phyloP scores from a whole-genome alignment of 2,888 invertebrate species.

The Mythimna albipuncta region DNA sequence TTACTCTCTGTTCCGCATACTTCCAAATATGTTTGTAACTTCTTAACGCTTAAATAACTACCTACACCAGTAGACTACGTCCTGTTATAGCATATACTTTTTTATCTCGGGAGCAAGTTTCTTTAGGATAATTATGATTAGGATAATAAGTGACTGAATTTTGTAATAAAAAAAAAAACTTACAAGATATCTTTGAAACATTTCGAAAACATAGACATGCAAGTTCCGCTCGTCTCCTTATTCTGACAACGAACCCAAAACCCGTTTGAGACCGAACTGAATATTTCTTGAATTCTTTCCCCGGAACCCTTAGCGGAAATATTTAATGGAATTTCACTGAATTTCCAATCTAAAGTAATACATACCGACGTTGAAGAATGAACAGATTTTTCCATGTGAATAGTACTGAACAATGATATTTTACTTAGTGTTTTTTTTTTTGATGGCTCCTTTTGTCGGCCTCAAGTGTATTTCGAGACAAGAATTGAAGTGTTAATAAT shows the following conservation, averaged over 20 bases:
- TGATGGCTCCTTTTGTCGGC: constrained; percentile 26
- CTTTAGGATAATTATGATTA: no score
- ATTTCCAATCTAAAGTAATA: constrained; percentile 44
- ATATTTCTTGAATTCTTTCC: constrained; percentile 41
- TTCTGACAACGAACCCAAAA: neutral
- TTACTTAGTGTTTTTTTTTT: constrained; percentile 23
- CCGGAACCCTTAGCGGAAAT: constrained; percentile 33
- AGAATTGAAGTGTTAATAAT: constrained; percentile 46
- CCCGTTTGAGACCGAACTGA: neutral
- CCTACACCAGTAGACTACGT: no score
- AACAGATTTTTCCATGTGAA: constrained; percentile 53
- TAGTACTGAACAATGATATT: constrained; percentile 51
- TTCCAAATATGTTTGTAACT: no score
- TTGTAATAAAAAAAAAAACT: no score
- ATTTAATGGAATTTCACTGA: constrained; percentile 53
- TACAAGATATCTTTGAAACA: no score
- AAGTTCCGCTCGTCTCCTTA: neutral
- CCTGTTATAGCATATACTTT: no score
- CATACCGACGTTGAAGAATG: constrained; percentile 15
- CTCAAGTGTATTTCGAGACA: constrained; percentile 28
- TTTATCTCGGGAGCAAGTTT: no score
- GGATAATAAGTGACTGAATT: no score
- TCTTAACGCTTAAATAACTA: no score
- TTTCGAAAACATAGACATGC: neutral
- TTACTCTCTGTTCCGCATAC: no score